phyloP scores from a whole-genome alignment of 30 jellyfish, hydroid and myxozoan species.

The Haliclystus octoradiatus region DNA sequence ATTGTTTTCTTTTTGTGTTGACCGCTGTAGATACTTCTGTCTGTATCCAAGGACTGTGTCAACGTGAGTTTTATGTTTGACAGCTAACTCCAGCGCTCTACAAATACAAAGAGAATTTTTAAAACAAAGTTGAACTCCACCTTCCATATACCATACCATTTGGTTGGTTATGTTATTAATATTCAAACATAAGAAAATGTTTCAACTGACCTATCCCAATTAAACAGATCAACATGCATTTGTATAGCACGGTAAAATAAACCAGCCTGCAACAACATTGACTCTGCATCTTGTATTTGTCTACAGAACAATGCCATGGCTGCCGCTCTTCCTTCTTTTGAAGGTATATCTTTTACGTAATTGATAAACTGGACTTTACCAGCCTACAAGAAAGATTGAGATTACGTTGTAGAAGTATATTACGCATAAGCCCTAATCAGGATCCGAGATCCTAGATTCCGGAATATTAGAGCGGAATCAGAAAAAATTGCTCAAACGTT shows the following conservation, averaged over 20 bases:
- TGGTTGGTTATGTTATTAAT: too few species aligned
- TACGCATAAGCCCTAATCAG: too few species aligned
- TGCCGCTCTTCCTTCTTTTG: slow-evolving; percentile 93
- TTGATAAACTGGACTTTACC: slow-evolving; percentile 87
- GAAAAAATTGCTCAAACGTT: too few species aligned
- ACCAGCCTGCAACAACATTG: slow-evolving; percentile 85
- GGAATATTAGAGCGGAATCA: too few species aligned
- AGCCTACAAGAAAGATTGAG: slow-evolving; percentile 23
- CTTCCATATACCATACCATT: too few species aligned
- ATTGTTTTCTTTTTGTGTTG: slow-evolving; percentile 63
- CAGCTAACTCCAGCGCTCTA: slow-evolving; percentile 95
- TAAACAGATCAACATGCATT: slow-evolving; percentile 87
- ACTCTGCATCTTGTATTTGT: slow-evolving; percentile 91
- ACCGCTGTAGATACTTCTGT: slow-evolving; percentile 55
- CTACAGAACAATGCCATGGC: slow-evolving; percentile 95
- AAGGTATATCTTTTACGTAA: slow-evolving; percentile 83
- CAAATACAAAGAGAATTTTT: not conserved
- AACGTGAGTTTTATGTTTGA: slow-evolving; percentile 94
- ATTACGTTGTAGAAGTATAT: not conserved
- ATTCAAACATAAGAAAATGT: too few species aligned
- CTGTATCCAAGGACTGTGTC: slow-evolving; percentile 95
- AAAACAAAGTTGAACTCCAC: too few species aligned
- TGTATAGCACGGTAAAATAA: slow-evolving; percentile 89
- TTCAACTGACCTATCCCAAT: slow-evolving; percentile 99
- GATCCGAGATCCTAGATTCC: too few species aligned